These are phyloP conservation scores for Neuroterus valhalla DNA, from an alignment of 1,140 invertebrate genomes.

Conservation along the genomic window DNA sequence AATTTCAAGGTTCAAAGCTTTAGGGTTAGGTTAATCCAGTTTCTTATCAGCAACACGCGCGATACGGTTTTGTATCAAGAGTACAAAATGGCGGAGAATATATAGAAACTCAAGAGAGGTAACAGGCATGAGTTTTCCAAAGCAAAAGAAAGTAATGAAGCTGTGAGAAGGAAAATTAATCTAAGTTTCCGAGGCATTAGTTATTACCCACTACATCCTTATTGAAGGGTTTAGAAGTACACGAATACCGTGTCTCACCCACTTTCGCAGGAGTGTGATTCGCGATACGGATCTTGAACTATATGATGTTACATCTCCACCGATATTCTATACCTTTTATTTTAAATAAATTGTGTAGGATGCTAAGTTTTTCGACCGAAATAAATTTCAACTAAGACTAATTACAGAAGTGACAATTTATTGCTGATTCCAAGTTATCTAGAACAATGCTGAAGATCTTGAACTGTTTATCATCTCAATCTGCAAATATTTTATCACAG, in stretches of 20 bases:
- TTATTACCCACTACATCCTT: conserved; percentile 15
- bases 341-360: background rate
- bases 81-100: background rate
- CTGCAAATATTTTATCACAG: too few species aligned
- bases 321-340: background rate
- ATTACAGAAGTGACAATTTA: too few species aligned
- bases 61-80: background rate
- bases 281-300: background rate
- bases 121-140: conserved; percentile 3
- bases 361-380: background rate
- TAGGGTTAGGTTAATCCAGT: conserved; percentile 10
- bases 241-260: conserved; percentile 24
- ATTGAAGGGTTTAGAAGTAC: background rate
- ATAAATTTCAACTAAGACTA: background rate
- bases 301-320: background rate
- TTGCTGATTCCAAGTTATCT: too few species aligned
- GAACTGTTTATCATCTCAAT: too few species aligned
- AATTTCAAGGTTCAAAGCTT: conserved; percentile 26
- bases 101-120: conserved; percentile 2
- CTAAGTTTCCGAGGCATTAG: conserved; percentile 17
- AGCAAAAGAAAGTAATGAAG: conserved; percentile 6
- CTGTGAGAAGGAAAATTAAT: conserved; percentile 12
- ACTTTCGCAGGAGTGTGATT: background rate
- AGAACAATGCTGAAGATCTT: too few species aligned
- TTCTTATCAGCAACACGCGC: conserved; percentile 13